Evolutionary conservation across 1,140 invertebrate genomes (phyloP), one percentile per base, ranked within the genome.

Genomic region (Penaeus vannamei): DNA sequence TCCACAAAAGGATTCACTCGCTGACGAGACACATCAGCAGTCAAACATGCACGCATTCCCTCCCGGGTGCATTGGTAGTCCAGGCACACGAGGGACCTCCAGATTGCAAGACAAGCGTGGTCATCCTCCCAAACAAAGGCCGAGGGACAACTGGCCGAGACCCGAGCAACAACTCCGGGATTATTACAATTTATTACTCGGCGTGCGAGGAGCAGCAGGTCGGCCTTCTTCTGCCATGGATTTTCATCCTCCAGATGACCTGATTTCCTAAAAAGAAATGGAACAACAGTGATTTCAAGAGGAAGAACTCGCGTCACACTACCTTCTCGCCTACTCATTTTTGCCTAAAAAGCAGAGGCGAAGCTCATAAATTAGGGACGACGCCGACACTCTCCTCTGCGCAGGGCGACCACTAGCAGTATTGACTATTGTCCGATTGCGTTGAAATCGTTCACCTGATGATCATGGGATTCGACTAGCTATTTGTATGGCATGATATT

Each of bases 281-380:
- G 5, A 82, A 53, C 60, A 83, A 60, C 79, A 69, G 36, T 62
- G 61, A 87, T 81, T 82, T 36, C 46, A 72, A 53, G 62, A 87
- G 86, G 86, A 87, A 87, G 61, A 87, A 87, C 79, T 61, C 64
- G 80, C 53, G 72, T 66, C 87, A 89, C 87, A 89, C 87, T 89
- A 89, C 87, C 87, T 89, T 89, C 87, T 89, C 87, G 87, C 83
- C 76, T 89, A 89, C 82, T 89, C 87, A 89, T 89, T 84, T 53
- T 89, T 79, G 87, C 82, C 87, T 89, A 85, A 89, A 89, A 79
- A 89, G 87, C 84, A 89, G 82, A 83, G 53, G 82, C 72, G 87
- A 89, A 85, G 87, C 87, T 89, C 87, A 89, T 89, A 89, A 89
- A 89, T 89, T 89, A 89, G 69, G 60, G 87, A 89, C 69, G 87